Evolutionary conservation across 2,888 invertebrate genomes (phyloP), one percentile per base, ranked within the genome.

Genomic region (Eudemis profundana): DNA sequence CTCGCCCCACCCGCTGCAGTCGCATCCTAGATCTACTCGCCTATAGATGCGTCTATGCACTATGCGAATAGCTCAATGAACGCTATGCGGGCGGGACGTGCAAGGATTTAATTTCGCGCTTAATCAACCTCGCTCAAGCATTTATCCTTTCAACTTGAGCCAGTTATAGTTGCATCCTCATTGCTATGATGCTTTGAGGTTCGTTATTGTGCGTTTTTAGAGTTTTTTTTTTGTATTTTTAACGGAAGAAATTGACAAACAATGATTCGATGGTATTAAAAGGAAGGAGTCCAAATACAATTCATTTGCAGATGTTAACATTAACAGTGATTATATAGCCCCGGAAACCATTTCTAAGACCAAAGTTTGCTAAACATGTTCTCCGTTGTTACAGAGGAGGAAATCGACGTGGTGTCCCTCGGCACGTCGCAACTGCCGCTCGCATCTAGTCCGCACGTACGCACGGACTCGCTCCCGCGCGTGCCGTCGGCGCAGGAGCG

Each of bases 381-480:
- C 75, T 90, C 85, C 73, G 69, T 90, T 93, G 91, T 95, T 94
- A 69, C 94, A 95, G 96, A 95, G 83, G 97, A 97, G 89, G 96
- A 96, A 93, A 97, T 97, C 79, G 97, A 97, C 83, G 97, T 97
- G 60, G 97, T 96, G 59, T 95, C 95, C 0, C 89, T 95, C 70
- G 94, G 94, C 82, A 86, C 82, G 19, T 66, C 75, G 44, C 78
- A 79, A 60, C 84, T 82, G 68, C 83, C 83, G 38, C 69, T 89
- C 70, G 77, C 83, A 51, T 71, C 83, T 76, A 74, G 81, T 51
- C 68, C 83, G 27, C 86, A 85, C 68, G 78, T 84, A 70, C 87
- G 90, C 69, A 79, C 85, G 5, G 88, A 91, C 65, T 87, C 89
- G 0, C 83, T 96, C 54, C 96, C 96, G 27, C 95, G 94, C 67